phyloP scores from a whole-genome alignment of 2,113 vertebrate species.

The Grammomys surdaster region DNA sequence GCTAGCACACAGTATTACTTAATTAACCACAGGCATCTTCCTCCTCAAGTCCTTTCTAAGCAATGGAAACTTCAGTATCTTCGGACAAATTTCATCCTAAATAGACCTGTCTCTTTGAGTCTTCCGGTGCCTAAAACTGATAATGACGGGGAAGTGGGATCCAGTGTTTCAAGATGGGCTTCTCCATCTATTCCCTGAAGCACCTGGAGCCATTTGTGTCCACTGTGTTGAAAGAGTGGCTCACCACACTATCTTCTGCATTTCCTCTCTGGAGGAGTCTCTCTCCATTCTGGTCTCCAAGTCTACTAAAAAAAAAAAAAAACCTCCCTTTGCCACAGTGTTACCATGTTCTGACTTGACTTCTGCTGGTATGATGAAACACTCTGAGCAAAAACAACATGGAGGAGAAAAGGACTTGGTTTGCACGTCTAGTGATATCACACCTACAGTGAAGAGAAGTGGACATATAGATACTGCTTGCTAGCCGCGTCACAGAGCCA shows the following conservation, averaged over 20 bases:
- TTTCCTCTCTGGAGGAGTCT: not conserved
- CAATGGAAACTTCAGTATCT: conserved; percentile 10
- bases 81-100: not conserved
- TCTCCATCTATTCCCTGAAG: not conserved
- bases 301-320: not conserved
- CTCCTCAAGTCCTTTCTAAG: not conserved
- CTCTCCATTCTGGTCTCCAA: not conserved
- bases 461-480: not conserved
- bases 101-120: not conserved
- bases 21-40: conserved; percentile 20
- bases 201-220: not conserved
- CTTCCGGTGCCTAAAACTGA: not conserved
- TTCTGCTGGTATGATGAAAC: not conserved
- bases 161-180: too few relatives aligned
- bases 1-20: not conserved
- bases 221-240: too few relatives aligned
- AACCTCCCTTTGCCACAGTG: too few relatives aligned
- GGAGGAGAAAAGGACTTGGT: not conserved
- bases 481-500: not conserved
- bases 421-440: not conserved
- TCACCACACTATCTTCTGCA: too few relatives aligned
- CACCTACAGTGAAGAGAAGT: too few relatives aligned
- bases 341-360: not conserved
- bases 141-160: not conserved
- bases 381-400: not conserved